These are phyloP conservation scores for Phenganax marumi DNA, from an alignment of 92 coral and sea anemone species.

Conservation along the genomic window DNA sequence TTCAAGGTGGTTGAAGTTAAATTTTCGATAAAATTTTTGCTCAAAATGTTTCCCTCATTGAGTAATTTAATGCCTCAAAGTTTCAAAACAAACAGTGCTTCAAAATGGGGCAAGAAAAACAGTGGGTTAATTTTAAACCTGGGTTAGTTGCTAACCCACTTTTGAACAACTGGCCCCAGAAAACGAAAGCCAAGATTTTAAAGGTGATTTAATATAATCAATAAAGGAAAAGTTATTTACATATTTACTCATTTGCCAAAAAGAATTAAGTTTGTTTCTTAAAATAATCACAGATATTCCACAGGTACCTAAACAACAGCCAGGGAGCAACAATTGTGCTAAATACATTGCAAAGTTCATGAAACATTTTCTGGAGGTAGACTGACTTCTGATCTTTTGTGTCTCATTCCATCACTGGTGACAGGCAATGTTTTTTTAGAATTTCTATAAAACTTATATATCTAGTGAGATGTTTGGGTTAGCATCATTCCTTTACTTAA, in stretches of 20 bases:
- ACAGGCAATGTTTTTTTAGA: neutral
- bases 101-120: too few relatives aligned
- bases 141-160: too few relatives aligned
- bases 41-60: too few relatives aligned
- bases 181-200: neutral
- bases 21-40: too few relatives aligned
- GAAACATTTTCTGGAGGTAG: conserved; percentile 11
- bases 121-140: too few relatives aligned
- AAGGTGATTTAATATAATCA: conserved; percentile 2
- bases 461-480: too few relatives aligned
- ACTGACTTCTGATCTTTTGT: neutral
- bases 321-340: conserved; percentile 4
- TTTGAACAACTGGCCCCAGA: too few relatives aligned
- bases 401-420: neutral
- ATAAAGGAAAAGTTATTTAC: neutral
- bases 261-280: neutral
- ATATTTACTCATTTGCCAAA: neutral
- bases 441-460: too few relatives aligned
- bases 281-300: neutral
- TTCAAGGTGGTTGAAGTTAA: too few relatives aligned
- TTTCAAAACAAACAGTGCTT: too few relatives aligned
- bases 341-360: conserved; percentile 16
- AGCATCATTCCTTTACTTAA: neutral
- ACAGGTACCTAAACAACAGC: conserved; percentile 23
- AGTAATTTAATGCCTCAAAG: too few relatives aligned